These are phyloP conservation scores for Eulemur coronatus DNA, from an alignment of 2,797 vertebrate species.

Conservation along the genomic window DNA sequence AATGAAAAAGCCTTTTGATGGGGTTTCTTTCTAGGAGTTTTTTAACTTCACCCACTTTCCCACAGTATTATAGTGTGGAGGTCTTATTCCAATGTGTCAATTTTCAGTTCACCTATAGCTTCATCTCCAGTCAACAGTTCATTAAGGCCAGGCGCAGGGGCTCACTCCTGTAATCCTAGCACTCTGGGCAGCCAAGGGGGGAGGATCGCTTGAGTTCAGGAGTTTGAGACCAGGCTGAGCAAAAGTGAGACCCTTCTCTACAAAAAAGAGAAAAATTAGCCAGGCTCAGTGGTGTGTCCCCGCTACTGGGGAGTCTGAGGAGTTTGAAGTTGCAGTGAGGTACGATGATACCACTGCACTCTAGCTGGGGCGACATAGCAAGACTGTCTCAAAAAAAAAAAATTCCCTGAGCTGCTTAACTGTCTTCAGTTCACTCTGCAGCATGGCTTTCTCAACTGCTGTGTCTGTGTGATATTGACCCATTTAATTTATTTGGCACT, in stretches of 20 bases:
- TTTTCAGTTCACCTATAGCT: not conserved
- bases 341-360: not conserved
- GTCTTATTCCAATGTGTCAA: not conserved
- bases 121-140: not conserved
- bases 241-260: not conserved
- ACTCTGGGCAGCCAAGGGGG: not conserved
- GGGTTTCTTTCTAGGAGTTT: not conserved
- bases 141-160: fast-evolving
- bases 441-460: not conserved
- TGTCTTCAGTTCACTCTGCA: not conserved
- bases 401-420: not conserved
- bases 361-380: not conserved
- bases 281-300: fast-evolving
- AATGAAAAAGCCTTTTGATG: not conserved
- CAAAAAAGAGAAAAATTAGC: not conserved
- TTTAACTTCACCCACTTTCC: not conserved
- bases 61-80: not conserved
- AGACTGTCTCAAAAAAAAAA: not conserved
- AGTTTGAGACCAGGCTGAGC: not conserved
- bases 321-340: not conserved
- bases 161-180: not conserved
- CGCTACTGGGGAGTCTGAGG: not conserved
- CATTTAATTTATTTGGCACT: not conserved
- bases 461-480: too few species aligned
- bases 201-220: not conserved